Percentiles rank a stretch among this genome's conserved stretches.
Conservation (phyloP, 92 coral and sea anemone genomes). For the Heliopora coerulea region DNA sequence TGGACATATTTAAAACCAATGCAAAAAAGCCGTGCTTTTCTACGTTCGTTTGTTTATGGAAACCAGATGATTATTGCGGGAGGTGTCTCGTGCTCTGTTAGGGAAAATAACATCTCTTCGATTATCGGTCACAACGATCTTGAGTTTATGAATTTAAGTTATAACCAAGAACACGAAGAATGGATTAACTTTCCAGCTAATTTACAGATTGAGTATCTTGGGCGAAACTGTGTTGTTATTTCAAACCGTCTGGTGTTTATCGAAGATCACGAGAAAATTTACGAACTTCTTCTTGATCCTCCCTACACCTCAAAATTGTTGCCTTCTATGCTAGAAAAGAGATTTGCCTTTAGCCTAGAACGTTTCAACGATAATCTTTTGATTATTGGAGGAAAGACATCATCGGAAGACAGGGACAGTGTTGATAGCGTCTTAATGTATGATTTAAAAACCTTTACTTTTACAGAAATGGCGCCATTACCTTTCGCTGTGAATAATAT, state of each 20-base stretch:
- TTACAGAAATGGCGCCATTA: neutral
- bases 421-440: neutral
- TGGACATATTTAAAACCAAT: conserved; percentile 7
- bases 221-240: too few species aligned
- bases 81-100: too few species aligned
- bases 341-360: neutral
- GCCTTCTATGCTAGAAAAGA: conserved; percentile 1
- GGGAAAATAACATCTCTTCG: too few species aligned
- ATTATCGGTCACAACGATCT: too few species aligned
- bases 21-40: neutral
- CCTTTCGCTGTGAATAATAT: conserved; percentile 7
- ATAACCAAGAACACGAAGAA: too few species aligned
- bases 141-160: too few species aligned
- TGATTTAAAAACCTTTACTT: neutral
- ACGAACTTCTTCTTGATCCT: neutral
- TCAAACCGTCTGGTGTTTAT: too few species aligned
- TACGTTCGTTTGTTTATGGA: too few species aligned
- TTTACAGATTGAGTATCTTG: too few species aligned
- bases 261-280: too few species aligned
- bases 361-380: neutral
- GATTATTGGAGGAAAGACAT: conserved; percentile 7
- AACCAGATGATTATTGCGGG: too few species aligned
- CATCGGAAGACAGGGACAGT: neutral
- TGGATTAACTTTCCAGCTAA: too few species aligned
- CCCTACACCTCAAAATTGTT: neutral